Percentiles rank a stretch among this genome's conserved stretches.
These are phyloP conservation scores for Urosaurus nigricauda DNA, from an alignment of 2,797 vertebrate species.

Conservation along the genomic window DNA sequence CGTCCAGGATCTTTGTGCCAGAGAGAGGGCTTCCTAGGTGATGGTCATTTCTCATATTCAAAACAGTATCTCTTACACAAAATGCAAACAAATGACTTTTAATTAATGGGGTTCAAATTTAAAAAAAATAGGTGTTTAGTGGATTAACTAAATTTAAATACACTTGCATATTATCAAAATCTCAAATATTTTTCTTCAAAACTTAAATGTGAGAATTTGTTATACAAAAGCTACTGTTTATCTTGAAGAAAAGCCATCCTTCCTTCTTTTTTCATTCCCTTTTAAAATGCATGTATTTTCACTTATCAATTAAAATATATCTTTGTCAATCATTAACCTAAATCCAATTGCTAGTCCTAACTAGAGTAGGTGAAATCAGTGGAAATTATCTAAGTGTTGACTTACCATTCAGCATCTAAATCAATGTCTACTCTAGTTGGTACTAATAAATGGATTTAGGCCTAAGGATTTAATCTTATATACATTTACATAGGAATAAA, in stretches of 20 bases:
- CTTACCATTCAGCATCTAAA: too few species aligned
- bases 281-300: neutral
- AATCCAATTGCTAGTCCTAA: too few species aligned
- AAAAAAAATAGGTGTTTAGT: neutral
- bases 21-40: conserved; percentile 86
- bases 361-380: too few species aligned
- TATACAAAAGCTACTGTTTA: neutral
- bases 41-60: conserved; percentile 81
- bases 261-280: neutral
- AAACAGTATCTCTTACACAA: conserved; percentile 88
- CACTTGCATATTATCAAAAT: neutral
- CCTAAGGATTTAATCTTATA: neutral
- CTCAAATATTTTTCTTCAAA: neutral
- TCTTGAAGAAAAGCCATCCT: neutral
- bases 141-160: neutral
- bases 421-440: too few species aligned
- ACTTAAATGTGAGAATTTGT: neutral
- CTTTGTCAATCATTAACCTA: too few species aligned
- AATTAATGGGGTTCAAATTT: neutral
- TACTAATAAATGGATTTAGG: too few species aligned
- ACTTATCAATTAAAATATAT: neutral
- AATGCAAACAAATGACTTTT: conserved; percentile 20
- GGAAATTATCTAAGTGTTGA: too few species aligned
- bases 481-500: neutral
- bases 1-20: conserved; percentile 89